Percentiles rank a stretch among this genome's conserved stretches.
Evolutionary conservation across 2,113 vertebrate genomes (phyloP).

Genomic region (Vulpes ferrilata): DNA sequence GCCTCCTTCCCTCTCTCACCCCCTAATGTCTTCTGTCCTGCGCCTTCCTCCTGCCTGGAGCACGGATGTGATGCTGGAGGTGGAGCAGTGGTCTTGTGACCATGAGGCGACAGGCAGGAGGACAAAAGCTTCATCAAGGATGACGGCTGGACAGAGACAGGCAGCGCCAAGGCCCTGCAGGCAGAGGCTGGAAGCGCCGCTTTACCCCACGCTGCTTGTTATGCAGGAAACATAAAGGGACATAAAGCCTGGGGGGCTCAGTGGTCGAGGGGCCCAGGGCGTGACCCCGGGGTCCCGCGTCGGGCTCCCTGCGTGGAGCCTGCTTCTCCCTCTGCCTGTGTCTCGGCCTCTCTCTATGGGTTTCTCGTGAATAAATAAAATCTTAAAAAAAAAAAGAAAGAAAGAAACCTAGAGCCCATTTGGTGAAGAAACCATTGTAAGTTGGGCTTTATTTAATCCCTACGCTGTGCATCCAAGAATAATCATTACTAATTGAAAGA

Average conservation of each 20-base stretch:
- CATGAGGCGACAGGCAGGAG: not conserved
- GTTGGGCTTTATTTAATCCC: not conserved
- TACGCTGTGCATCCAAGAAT: not conserved
- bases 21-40: not conserved
- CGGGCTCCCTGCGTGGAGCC: no score
- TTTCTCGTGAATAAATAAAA: no score
- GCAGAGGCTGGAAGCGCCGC: not conserved
- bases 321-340: no score
- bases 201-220: no score
- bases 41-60: not conserved
- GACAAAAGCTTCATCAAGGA: not conserved
- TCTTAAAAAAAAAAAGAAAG: no score
- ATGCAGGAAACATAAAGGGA: not conserved
- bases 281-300: no score
- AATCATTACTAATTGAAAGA: not conserved
- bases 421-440: not conserved
- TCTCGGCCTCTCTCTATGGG: no score
- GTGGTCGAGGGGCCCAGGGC: no score
- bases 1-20: not conserved
- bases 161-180: not conserved
- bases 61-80: not conserved
- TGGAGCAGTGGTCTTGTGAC: not conserved
- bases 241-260: no score
- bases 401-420: not conserved
- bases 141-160: accelerated